Evolutionary conservation across 2,888 invertebrate genomes (phyloP), one percentile per base, ranked within the genome.

Genomic region (Lithophane leautieri): DNA sequence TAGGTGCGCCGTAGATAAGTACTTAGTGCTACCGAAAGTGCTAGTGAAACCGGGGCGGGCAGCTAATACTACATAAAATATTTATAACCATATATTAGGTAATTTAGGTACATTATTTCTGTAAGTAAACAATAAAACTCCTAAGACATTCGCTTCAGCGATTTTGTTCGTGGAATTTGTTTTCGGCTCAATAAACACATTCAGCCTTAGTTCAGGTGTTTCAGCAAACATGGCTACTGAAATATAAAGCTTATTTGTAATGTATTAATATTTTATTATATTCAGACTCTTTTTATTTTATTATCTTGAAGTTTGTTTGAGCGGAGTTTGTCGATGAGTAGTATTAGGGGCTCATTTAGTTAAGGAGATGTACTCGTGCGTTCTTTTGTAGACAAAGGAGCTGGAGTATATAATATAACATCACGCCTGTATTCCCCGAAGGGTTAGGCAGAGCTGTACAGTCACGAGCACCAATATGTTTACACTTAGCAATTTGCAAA

Each of bases 131-230:
- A 82, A 71, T 52, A 42, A 42, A 62, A 65, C 66, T 73, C 40
- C 4, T n/a, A 82, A 82, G 47, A n/a, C 11, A 61, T 75, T 54
- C 63, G 72, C 70, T 61, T 78, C 67, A 85, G 67, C 16, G 62
- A 56, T 61, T 85, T 73, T 74, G n/a, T 73, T 69, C 70, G 60
- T n/a, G 4, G 69, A 70, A 73, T 68, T 50, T 42, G n/a, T 72
- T 82, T 11, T 67, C 68, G 25, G 70, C 61, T 85, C 60, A 85
- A 70, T 82, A 72, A 82, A 72, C 60, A 76, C 54, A 52, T 58
- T 70, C 58, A 62, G 40, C 14, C n/a, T 66, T 69, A 81, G 52
- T 70, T 74, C 68, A 62, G 62, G 62, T 70, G 72, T 65, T 76
- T 56, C 60, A 67, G 28, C 50, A 54, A 68, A 44, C 70, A 19